Evolutionary conservation across 2,888 invertebrate genomes (phyloP).

Genomic region (Ecliptopera silaceata): DNA sequence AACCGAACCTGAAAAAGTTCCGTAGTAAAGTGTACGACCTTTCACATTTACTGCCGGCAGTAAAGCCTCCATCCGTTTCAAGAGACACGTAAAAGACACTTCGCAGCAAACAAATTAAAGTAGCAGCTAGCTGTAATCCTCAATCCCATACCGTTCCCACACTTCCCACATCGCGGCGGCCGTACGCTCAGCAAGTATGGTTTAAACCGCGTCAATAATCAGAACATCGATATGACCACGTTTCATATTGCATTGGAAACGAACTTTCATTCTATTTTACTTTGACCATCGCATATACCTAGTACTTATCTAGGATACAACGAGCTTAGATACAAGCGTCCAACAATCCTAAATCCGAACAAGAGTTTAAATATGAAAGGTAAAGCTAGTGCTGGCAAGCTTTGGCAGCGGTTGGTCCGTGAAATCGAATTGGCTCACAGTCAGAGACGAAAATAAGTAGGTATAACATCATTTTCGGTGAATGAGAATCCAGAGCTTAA

Average conservation of each 20-base stretch:
- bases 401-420: slow-evolving; percentile 67
- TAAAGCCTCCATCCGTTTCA: slow-evolving; percentile 36
- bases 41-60: slow-evolving; percentile 37
- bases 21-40: slow-evolving; percentile 37
- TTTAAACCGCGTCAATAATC: slow-evolving; percentile 1
- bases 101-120: slow-evolving; percentile 38
- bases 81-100: slow-evolving; percentile 39
- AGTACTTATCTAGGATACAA: slow-evolving; percentile 10
- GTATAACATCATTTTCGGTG: slow-evolving; percentile 56
- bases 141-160: slow-evolving; percentile 16
- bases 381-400: slow-evolving; percentile 55
- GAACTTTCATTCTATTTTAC: slow-evolving; percentile 6
- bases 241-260: not conserved
- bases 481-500: slow-evolving; percentile 51
- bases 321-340: slow-evolving; percentile 21
- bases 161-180: slow-evolving; percentile 16
- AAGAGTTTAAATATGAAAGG: slow-evolving; percentile 48
- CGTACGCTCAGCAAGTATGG: not conserved
- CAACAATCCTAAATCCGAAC: slow-evolving; percentile 31
- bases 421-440: slow-evolving; percentile 79
- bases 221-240: slow-evolving; percentile 3
- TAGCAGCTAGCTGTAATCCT: slow-evolving; percentile 26
- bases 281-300: slow-evolving; percentile 6
- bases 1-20: slow-evolving; percentile 39
- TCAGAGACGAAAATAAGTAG: slow-evolving; percentile 77